Base-by-base conservation (phyloP, 1,140 invertebrate genomes). In the Caenorhabditis briggsae region DNA sequence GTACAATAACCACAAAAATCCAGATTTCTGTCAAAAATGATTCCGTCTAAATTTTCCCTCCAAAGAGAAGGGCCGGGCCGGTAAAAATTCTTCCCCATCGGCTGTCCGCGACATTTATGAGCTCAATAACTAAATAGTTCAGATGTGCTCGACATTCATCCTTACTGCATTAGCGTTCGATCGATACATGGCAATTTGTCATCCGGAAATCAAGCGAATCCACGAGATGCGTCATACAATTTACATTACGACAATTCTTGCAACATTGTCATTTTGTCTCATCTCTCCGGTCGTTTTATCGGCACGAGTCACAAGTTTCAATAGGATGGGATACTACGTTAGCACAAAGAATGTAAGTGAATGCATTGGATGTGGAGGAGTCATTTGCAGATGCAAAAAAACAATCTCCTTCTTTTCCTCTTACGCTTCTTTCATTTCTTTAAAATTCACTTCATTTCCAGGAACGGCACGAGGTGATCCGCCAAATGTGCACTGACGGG, bases 121-220 rank as follows among this genome's bases (percentile, higher is more conserved):
- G 1, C 8, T n/a, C 25, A 16, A 53, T 53, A 1, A 12, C 5
- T 16, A 53, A 18, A 7, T n/a, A n/a, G 74, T 87, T 41, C 86
- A 87, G 86, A 87, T 87, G 61, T 87, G 86, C 65, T 87, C 86
- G 0, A 87, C 86, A 18, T 82, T 87, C 23, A 70, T 87, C 14
- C 61, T 87, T 5, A 84, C 82, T 8, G 86, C 86, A 8, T 25
- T 87, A 12, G 86, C 86, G 7, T 87, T 87, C 41, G 86, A 87
- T 46, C 83, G 86, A 16, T 87, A 84, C 33, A 87, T 87, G 86
- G 86, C 86, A 14, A 87, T 87, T 5, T 87, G 86, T 48, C 83
- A 87, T 65, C 86, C 86, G 7, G 83, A 85, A 58, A 87, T 78
- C 33, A 84, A 84, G 41, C 12, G 83, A 50, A 84, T 87, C 41